Percentiles rank a stretch among this genome's conserved stretches.
Evolutionary conservation across 2,797 vertebrate genomes (phyloP).

Genomic region (Ctenosaura bakeri): DNA sequence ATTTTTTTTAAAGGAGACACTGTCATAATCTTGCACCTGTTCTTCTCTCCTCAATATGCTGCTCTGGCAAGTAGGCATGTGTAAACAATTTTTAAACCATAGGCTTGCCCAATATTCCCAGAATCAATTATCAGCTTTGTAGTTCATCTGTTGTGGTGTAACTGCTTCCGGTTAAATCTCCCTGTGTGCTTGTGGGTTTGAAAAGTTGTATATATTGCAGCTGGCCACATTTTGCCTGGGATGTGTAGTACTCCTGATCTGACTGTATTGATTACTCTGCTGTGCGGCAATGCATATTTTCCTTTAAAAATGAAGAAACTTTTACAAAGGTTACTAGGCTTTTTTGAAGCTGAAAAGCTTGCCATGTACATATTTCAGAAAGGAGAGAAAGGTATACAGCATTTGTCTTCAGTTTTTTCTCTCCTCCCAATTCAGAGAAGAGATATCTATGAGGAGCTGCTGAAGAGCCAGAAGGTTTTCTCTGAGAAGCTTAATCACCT

Average conservation of each 20-base stretch:
- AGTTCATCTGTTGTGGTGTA: neutral
- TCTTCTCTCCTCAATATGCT: neutral
- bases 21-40: neutral
- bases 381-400: neutral
- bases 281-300: neutral
- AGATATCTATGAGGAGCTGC: conserved; percentile 92
- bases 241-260: neutral
- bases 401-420: neutral
- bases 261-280: neutral
- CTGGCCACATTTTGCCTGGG: neutral
- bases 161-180: neutral
- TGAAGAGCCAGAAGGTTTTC: conserved; percentile 97
- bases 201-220: neutral
- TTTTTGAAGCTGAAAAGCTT: neutral
- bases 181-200: neutral
- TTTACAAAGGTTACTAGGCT: neutral
- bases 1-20: neutral
- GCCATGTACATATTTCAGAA: neutral
- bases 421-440: conserved; percentile 83
- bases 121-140: neutral
- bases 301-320: neutral
- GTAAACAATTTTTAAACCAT: neutral
- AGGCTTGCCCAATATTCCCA: neutral
- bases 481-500: conserved; percentile 97
- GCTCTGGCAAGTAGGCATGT: neutral